Evolutionary conservation across 2,113 vertebrate genomes (phyloP).

Genomic region (Neoarius graeffei): DNA sequence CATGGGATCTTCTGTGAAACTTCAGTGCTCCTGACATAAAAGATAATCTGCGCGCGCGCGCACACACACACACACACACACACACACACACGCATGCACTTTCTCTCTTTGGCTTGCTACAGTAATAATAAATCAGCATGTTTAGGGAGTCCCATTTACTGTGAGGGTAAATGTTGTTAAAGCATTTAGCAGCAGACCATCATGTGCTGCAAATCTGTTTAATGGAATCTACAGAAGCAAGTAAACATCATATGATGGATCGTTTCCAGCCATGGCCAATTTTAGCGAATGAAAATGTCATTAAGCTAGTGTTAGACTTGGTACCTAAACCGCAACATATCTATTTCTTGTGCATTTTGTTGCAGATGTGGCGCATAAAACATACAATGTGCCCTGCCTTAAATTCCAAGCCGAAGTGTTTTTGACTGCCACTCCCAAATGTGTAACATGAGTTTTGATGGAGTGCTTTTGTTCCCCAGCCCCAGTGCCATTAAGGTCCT

Average conservation of each 20-base stretch:
- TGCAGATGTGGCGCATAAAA: background rate
- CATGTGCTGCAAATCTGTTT: slow-evolving; percentile 30
- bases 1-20: slow-evolving; percentile 63
- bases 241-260: slow-evolving; percentile 24
- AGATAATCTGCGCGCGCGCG: slow-evolving; percentile 43
- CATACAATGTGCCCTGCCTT: background rate
- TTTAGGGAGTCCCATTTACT: slow-evolving; percentile 48
- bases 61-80: slow-evolving; percentile 41
- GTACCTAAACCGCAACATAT: background rate
- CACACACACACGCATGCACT: slow-evolving; percentile 41
- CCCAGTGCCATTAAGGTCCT: slow-evolving; percentile 54
- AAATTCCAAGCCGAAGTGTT: background rate
- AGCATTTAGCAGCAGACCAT: slow-evolving; percentile 18
- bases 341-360: background rate
- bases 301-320: background rate
- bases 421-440: slow-evolving; percentile 9
- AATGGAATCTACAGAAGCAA: slow-evolving; percentile 22
- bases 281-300: slow-evolving; percentile 25
- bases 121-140: slow-evolving; percentile 49
- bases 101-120: slow-evolving; percentile 37
- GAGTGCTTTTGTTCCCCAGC: slow-evolving; percentile 32
- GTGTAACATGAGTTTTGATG: slow-evolving; percentile 17
- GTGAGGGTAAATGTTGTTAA: slow-evolving; percentile 32
- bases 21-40: slow-evolving; percentile 54
- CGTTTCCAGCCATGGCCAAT: slow-evolving; percentile 3